Conservation (phyloP, 2,797 vertebrate genomes). For the Huso huso region DNA sequence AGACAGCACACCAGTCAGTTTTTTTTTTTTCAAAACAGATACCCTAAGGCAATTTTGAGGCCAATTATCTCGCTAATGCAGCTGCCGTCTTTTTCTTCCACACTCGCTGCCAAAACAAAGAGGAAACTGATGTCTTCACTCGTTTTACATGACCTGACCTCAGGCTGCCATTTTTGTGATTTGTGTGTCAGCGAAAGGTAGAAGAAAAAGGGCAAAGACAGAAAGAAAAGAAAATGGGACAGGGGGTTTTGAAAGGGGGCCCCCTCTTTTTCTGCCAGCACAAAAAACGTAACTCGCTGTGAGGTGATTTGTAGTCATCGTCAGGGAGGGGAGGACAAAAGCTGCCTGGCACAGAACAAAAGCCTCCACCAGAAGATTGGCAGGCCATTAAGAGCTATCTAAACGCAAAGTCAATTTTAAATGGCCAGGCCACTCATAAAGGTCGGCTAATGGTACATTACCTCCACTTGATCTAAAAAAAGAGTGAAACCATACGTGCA, state of each 20-base stretch:
- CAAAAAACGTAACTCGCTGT: slow-evolving; percentile 35
- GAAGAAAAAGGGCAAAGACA: slow-evolving; percentile 25
- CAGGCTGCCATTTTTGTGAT: slow-evolving; percentile 51
- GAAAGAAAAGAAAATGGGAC: slow-evolving; percentile 21
- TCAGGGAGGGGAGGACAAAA: slow-evolving; percentile 45
- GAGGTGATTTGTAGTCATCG: slow-evolving; percentile 53
- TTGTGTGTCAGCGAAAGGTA: slow-evolving; percentile 44
- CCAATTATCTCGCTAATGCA: slow-evolving; percentile 47
- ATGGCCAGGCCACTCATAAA: slow-evolving; percentile 34
- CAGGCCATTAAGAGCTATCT: slow-evolving; percentile 41
- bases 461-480: too few species aligned
- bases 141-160: slow-evolving; percentile 59
- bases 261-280: slow-evolving; percentile 29
- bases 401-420: slow-evolving; percentile 22
- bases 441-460: not conserved
- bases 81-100: slow-evolving; percentile 31
- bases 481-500: too few species aligned
- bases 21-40: slow-evolving; percentile 17
- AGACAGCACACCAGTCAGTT: slow-evolving; percentile 17
- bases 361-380: slow-evolving; percentile 35
- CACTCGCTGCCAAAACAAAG: slow-evolving; percentile 46
- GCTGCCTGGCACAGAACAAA: slow-evolving; percentile 41
- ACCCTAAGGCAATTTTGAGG: slow-evolving; percentile 28
- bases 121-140: slow-evolving; percentile 44
- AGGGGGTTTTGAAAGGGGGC: slow-evolving; percentile 37